Base-by-base conservation (phyloP, 37 sponge, comb jelly and placozoan genomes). In the Bolinopsis microptera region DNA sequence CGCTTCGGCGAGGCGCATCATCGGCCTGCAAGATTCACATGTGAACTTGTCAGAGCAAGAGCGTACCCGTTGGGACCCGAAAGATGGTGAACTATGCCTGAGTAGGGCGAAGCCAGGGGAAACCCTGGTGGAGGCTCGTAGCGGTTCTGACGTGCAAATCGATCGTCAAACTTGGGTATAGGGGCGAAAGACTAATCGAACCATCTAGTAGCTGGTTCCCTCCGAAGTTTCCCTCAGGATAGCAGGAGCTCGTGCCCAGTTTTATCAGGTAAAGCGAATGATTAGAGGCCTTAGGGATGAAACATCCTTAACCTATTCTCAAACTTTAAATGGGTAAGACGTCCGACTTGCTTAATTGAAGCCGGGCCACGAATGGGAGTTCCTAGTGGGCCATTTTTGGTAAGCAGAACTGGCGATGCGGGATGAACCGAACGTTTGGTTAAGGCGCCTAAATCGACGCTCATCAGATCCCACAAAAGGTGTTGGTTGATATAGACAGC, bases 141-240 rank as follows among this genome's bases (percentile, higher is more conserved):
- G 93, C 93, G 93, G 69, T 93, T 82, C 93, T 94, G 83, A 94
- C 93, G 94, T 93, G 72, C 94, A 94, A 88, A 93, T n/a, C 95
- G 95, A 94, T 95, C 95, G 95, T 95, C 95, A 68, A 40, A 95
- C 31, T 94, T 95, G 95, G 94, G n/a, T n/a, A n/a, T n/a, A n/a
- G n/a, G n/a, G n/a, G n/a, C n/a, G n/a, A n/a, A n/a, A n/a, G 94
- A 95, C 95, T 94, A 95, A 95, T 95, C 95, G 94, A 95, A 95
- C 95, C 95, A 94, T 95, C 95, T 95, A 95, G 95, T 95, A 95
- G 95, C 95, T 95, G 95, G 95, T 95, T 95, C 95, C 95, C 94
- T 94, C 95, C 95, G 95, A 95, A 95, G 95, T 95, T 94, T 94
- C 95, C 94, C 94, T 94, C 92, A 94, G 94, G 95, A 94, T 94